phyloP scores from a whole-genome alignment of 2,797 vertebrate genomes.

The Hydrophis major region DNA sequence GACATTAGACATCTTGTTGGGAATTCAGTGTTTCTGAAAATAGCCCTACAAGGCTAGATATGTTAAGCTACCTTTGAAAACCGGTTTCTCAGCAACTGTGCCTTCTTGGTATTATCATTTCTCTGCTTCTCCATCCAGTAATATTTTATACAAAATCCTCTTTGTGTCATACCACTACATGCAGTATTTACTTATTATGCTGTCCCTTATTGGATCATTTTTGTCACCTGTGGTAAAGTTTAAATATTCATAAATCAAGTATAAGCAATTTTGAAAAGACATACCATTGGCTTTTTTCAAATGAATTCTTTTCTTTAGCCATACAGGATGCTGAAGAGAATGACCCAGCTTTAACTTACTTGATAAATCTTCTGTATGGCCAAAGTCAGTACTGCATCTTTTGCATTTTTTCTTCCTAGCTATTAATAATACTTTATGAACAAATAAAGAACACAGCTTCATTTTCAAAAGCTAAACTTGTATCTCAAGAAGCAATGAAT shows the following conservation, averaged over 20 bases:
- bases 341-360: slow-evolving; percentile 33
- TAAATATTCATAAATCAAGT: slow-evolving; percentile 18
- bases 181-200: neutral
- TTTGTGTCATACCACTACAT: neutral
- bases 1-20: neutral
- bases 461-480: slow-evolving; percentile 71
- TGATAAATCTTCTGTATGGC: slow-evolving; percentile 20
- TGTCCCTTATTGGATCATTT: slow-evolving; percentile 35
- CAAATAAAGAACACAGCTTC: slow-evolving; percentile 68
- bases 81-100: neutral
- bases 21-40: neutral
- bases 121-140: neutral
- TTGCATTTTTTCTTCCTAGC: slow-evolving; percentile 25
- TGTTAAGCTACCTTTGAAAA: neutral
- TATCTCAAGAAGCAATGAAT: slow-evolving; percentile 56
- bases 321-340: neutral
- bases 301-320: neutral
- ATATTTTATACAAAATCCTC: slow-evolving; percentile 7
- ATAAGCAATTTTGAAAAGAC: neutral
- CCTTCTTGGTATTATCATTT: neutral
- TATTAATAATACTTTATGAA: slow-evolving; percentile 70
- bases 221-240: slow-evolving; percentile 32
- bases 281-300: slow-evolving; percentile 40
- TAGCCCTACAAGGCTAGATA: neutral
- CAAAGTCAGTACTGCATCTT: slow-evolving; percentile 46